Conservation (phyloP, 1,140 invertebrate genomes). For the Lepidotrigona ventralis region DNA sequence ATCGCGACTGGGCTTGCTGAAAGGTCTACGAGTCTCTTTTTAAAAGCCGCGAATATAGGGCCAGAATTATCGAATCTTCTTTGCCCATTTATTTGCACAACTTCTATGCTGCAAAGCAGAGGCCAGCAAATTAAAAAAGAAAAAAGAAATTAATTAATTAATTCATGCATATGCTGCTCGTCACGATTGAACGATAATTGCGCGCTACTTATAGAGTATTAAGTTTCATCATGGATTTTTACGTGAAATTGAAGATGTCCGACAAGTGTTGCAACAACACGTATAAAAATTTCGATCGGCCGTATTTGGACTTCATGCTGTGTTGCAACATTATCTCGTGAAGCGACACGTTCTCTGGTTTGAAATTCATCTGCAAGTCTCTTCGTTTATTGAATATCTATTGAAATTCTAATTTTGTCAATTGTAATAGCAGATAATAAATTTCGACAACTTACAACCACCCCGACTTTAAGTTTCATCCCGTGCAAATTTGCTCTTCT, state of each 20-base stretch:
- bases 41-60: conserved; percentile 57
- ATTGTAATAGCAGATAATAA: not conserved
- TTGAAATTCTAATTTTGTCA: not conserved
- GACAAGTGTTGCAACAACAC: conserved; percentile 50
- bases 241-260: conserved; percentile 65
- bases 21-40: conserved; percentile 45
- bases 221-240: conserved; percentile 27
- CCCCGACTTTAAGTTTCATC: conserved; percentile 54
- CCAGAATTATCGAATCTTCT: conserved; percentile 51
- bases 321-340: conserved; percentile 46
- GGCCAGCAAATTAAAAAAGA: not conserved
- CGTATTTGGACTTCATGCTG: conserved; percentile 35
- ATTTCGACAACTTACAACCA: conserved; percentile 44
- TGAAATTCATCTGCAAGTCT: conserved; percentile 30
- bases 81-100: conserved; percentile 44
- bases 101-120: conserved; percentile 35
- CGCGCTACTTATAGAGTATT: not conserved
- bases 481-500: conserved; percentile 59
- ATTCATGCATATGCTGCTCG: not conserved
- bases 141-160: not conserved
- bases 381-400: not conserved
- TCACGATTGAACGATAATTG: not conserved
- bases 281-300: conserved; percentile 58
- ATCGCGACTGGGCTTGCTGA: conserved; percentile 55
- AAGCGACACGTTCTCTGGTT: conserved; percentile 38